Percentiles rank a stretch among this genome's conserved stretches.
phyloP scores from a whole-genome alignment of 2,113 vertebrate genomes.

The Terrapene triunguis region DNA sequence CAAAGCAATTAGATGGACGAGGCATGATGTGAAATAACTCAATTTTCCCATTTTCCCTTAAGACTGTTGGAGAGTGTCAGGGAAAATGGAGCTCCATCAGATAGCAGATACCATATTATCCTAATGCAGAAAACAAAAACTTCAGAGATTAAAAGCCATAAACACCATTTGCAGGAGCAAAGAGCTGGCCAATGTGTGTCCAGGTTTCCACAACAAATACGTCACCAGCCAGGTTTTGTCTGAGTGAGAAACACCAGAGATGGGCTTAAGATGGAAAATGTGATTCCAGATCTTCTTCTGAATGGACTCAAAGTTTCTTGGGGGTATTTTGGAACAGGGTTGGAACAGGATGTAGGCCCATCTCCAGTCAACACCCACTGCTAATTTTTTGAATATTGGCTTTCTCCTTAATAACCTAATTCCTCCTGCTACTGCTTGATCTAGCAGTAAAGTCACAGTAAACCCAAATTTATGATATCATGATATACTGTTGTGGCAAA shows the following conservation, averaged over 20 bases:
- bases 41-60: neutral
- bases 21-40: neutral
- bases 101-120: neutral
- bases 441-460: neutral
- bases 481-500: fast-evolving
- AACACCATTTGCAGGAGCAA: neutral
- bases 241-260: neutral
- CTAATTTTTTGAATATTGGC: neutral
- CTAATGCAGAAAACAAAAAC: neutral
- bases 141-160: neutral
- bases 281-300: neutral
- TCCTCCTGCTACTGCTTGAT: neutral
- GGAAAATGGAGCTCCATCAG: neutral
- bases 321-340: neutral
- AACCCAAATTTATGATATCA: constrained; percentile 1
- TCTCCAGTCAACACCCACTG: neutral
- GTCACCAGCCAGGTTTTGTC: fast-evolving
- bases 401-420: neutral
- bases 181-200: neutral
- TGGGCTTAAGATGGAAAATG: neutral
- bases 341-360: neutral
- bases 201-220: neutral
- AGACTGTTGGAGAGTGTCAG: neutral
- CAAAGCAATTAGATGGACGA: neutral
- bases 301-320: neutral